Evolutionary conservation across 2,113 vertebrate species (phyloP).

Genomic region (Corythaixoides concolor): DNA sequence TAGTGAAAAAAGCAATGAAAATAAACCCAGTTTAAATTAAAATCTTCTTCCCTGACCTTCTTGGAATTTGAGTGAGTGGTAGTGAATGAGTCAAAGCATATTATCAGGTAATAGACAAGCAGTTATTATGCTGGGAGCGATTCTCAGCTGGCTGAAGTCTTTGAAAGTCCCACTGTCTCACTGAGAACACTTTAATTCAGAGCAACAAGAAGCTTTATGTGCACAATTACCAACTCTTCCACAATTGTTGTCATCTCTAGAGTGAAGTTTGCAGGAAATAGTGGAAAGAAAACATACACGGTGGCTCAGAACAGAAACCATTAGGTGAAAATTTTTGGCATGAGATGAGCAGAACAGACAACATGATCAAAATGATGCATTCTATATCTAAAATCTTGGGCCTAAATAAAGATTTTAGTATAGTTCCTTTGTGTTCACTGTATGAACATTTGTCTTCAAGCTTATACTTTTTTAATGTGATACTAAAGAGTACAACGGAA

Average conservation of each 20-base stretch:
- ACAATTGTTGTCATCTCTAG: neutral
- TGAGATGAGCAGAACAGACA: neutral
- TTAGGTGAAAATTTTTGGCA: neutral
- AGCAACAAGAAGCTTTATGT: slow-evolving; percentile 3
- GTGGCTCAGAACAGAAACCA: neutral
- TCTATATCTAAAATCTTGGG: neutral
- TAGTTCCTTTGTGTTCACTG: neutral
- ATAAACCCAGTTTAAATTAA: neutral
- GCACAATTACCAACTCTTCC: neutral
- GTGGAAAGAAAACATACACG: neutral
- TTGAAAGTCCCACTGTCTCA: neutral
- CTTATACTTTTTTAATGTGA: neutral
- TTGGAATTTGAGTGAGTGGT: neutral
- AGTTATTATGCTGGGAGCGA: neutral
- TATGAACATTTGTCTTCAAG: neutral
- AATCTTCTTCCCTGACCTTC: neutral
- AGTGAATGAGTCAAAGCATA: neutral
- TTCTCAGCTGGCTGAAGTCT: neutral
- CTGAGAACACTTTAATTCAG: neutral
- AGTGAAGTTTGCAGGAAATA: neutral
- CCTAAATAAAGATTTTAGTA: neutral
- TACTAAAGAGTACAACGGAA: neutral
- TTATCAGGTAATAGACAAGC: neutral
- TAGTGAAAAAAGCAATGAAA: neutral
- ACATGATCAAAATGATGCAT: neutral